phyloP scores from a whole-genome alignment of 1,140 invertebrate species.

The Spodoptera litura region DNA sequence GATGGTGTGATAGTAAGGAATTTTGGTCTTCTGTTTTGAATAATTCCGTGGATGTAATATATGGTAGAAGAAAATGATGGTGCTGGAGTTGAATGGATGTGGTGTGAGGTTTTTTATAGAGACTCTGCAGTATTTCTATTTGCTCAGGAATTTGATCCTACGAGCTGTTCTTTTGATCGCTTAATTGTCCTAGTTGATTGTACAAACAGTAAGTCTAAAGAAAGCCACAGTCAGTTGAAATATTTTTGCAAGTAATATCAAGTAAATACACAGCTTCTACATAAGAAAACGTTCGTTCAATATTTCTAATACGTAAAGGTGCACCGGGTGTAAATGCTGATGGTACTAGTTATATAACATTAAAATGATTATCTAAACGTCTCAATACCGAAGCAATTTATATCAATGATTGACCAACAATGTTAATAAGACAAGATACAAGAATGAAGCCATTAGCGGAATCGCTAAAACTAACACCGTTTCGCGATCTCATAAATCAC shows the following conservation, averaged over 20 bases:
- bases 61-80: not conserved
- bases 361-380: conserved; percentile 47
- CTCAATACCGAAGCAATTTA: conserved; percentile 54
- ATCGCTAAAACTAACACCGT: conserved; percentile 64
- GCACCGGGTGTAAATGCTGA: not conserved
- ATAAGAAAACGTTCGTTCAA: not conserved
- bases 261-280: too few relatives aligned
- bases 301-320: not conserved
- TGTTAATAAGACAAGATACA: conserved; percentile 53
- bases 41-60: not conserved
- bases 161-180: too few relatives aligned
- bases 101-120: not conserved
- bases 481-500: conserved; percentile 35
- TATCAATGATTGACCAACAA: conserved; percentile 52
- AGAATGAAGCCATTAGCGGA: conserved; percentile 60
- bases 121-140: too few relatives aligned
- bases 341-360: conserved; percentile 25
- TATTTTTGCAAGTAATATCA: too few relatives aligned
- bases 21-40: not conserved
- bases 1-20: conserved; percentile 5
- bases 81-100: conserved; percentile 1
- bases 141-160: too few relatives aligned
- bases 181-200: too few relatives aligned
- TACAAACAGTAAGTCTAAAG: too few relatives aligned
- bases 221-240: too few relatives aligned